These are phyloP conservation scores for Takifugu rubripes DNA, from an alignment of 2,797 vertebrate genomes.

Conservation along the genomic window DNA sequence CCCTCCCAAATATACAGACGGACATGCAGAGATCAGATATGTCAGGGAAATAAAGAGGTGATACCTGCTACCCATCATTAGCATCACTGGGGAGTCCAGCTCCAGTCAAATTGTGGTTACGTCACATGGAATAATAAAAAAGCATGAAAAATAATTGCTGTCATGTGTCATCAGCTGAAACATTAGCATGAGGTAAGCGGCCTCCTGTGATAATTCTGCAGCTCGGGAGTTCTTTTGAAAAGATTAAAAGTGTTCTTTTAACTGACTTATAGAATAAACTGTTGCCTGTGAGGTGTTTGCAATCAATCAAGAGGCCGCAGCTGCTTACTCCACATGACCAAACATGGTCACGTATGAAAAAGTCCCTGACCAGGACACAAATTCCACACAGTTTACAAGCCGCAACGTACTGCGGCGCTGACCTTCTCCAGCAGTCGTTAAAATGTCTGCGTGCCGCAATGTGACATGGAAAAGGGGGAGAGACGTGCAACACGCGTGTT, in stretches of 20 bases:
- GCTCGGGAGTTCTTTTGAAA: slow-evolving; percentile 19
- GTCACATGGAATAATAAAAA: no score
- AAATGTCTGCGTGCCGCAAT: slow-evolving; percentile 32
- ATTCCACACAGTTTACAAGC: slow-evolving; percentile 58
- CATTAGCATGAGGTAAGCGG: no score
- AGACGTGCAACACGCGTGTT: slow-evolving; percentile 6
- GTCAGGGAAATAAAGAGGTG: no score
- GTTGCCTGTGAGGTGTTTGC: slow-evolving; percentile 54
- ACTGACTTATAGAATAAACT: slow-evolving; percentile 58
- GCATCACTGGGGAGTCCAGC: no score
- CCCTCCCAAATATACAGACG: no score
- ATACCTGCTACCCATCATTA: no score
- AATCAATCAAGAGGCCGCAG: slow-evolving; percentile 64
- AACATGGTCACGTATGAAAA: slow-evolving; percentile 74
- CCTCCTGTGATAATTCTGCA: neutral
- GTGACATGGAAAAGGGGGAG: slow-evolving; percentile 3
- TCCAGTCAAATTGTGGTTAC: no score
- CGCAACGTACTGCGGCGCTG: slow-evolving; percentile 26
- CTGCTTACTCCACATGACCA: slow-evolving; percentile 71
- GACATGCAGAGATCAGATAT: no score
- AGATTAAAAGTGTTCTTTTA: slow-evolving; percentile 41
- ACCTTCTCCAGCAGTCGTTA: slow-evolving; percentile 35
- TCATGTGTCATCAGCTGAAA: no score
- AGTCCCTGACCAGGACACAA: slow-evolving; percentile 52
- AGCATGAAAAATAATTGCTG: no score